phyloP scores from a whole-genome alignment of 2,113 vertebrate species.

The Naja naja region DNA sequence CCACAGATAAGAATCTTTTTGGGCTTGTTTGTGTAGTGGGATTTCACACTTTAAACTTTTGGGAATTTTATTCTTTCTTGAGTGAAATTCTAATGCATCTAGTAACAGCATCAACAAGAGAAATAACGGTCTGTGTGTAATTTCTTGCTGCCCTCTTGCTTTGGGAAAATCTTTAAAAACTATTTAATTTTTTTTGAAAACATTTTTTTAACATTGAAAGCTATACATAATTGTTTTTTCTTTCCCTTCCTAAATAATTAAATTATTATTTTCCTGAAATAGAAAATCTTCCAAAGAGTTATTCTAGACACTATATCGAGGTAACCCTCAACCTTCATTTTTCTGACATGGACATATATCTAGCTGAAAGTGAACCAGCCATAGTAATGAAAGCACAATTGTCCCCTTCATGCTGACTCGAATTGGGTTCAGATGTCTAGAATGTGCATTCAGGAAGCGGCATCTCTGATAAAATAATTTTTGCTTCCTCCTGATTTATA shows the following conservation, averaged over 20 bases:
- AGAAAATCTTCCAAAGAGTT: constrained; percentile 12
- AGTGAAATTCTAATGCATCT: not conserved
- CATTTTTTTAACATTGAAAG: not conserved
- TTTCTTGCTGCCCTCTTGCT: not conserved
- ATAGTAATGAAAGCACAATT: not conserved
- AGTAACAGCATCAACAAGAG: not conserved
- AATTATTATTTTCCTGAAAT: constrained; percentile 35
- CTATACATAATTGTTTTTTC: constrained; percentile 11
- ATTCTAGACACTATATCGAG: not conserved
- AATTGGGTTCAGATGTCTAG: not conserved
- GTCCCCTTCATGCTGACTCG: not conserved
- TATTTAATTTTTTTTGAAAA: not conserved
- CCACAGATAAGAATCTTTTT: not conserved
- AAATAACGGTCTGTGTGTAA: not conserved
- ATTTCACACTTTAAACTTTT: not conserved
- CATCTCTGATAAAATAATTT: not conserved
- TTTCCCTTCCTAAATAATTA: not conserved
- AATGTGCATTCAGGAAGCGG: not conserved
- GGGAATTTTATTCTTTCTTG: not conserved
- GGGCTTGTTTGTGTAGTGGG: not conserved
- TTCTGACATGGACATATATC: constrained; percentile 42
- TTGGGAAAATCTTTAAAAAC: not conserved
- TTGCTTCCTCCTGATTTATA: not conserved
- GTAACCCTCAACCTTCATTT: constrained; percentile 21
- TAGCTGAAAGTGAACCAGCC: not conserved